Conservation (phyloP, 2,888 invertebrate species). For the Eupithecia pulchellata region DNA sequence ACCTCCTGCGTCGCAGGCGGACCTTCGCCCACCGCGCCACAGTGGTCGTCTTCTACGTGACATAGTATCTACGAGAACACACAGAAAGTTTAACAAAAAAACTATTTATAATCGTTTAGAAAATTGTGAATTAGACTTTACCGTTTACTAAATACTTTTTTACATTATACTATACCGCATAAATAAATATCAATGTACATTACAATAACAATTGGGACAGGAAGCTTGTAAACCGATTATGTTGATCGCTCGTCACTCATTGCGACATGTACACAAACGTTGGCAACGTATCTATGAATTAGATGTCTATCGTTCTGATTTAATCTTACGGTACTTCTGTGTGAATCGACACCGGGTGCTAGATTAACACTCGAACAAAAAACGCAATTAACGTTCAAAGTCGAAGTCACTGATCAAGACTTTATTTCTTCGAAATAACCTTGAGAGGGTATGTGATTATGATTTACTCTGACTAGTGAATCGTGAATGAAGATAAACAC, state of each 20-base stretch:
- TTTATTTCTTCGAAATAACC: conserved; percentile 31
- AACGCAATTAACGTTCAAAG: conserved; percentile 29
- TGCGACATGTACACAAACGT: conserved; percentile 75
- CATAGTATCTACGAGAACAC: not conserved
- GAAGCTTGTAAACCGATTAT: conserved; percentile 82
- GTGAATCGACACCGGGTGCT: conserved; percentile 37
- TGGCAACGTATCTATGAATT: conserved; percentile 72
- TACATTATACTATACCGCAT: conserved; percentile 59
- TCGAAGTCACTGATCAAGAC: conserved; percentile 25
- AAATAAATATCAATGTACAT: conserved; percentile 76
- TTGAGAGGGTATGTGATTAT: conserved; percentile 15
- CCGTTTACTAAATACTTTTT: conserved; percentile 27
- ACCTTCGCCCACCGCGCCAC: no score
- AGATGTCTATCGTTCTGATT: conserved; percentile 69
- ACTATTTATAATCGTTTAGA: not conserved
- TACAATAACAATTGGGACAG: conserved; percentile 78
- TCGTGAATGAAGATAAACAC: conserved; percentile 4
- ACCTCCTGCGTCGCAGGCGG: no score
- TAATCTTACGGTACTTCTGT: conserved; percentile 55
- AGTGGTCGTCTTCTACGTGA: not conserved
- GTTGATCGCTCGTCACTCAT: conserved; percentile 77
- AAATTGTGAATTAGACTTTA: conserved; percentile 42
- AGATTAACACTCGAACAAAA: conserved; percentile 39
- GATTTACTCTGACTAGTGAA: not conserved
- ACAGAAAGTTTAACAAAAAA: not conserved